phyloP scores from a whole-genome alignment of 2,888 invertebrate genomes.

The Platycheirus rosarum region DNA sequence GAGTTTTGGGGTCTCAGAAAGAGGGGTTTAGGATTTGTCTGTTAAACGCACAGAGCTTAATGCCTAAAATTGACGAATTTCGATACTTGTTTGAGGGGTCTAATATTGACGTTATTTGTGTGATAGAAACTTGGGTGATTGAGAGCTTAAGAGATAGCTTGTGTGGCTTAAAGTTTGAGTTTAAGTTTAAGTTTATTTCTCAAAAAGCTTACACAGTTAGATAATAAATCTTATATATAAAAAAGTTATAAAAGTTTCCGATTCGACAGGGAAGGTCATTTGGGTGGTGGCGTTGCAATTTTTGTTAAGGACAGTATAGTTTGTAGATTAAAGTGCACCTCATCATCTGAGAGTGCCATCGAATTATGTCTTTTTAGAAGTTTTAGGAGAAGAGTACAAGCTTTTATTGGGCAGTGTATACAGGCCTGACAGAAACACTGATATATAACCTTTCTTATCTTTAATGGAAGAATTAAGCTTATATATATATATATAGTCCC shows the following conservation, averaged over 20 bases:
- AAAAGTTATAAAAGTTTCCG: conserved; percentile 1
- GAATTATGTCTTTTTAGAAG: no score
- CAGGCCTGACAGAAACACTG: no score
- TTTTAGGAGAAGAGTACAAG: no score
- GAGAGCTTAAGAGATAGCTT: background rate
- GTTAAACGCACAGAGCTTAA: conserved; percentile 17
- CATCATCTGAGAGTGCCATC: background rate
- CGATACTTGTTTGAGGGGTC: conserved; percentile 19
- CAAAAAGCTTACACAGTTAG: no score
- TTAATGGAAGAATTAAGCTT: no score
- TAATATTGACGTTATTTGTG: background rate
- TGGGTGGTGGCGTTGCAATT: background rate
- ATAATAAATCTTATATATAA: no score
- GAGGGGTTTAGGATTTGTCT: conserved; percentile 9
- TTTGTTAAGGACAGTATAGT: background rate
- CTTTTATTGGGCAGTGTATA: no score
- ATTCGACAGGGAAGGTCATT: background rate
- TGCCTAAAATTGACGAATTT: conserved; percentile 7
- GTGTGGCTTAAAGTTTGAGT: background rate
- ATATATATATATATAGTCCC: no score
- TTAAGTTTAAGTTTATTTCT: no score
- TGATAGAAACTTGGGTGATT: conserved; percentile 11
- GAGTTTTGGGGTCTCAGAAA: background rate
- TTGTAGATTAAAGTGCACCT: background rate
- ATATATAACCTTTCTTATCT: no score